These are phyloP conservation scores for Drosophila persimilis DNA, from an alignment of 1,140 invertebrate genomes.

Conservation along the genomic window DNA sequence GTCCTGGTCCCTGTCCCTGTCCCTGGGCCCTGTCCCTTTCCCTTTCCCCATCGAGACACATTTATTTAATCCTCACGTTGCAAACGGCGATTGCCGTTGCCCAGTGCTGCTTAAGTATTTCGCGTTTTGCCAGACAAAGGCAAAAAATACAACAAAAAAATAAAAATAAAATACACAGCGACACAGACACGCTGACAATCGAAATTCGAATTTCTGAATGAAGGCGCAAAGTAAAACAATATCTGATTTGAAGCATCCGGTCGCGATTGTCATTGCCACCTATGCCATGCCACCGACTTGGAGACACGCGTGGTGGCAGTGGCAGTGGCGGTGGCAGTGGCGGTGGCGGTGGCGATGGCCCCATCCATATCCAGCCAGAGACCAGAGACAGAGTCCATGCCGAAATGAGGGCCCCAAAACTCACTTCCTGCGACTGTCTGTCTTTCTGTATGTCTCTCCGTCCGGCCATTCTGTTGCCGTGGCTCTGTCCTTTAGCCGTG, in stretches of 20 bases:
- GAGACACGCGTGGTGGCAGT: constrained; percentile 32
- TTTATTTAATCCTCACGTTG: constrained; percentile 75
- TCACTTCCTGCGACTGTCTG: constrained; percentile 69
- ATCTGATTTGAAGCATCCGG: constrained; percentile 82
- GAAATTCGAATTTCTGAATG: constrained; percentile 78
- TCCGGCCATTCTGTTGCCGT: constrained; percentile 52
- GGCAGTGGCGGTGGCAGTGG: constrained; percentile 29
- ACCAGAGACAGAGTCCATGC: constrained; percentile 15
- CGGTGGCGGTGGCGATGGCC: constrained; percentile 9
- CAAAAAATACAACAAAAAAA: constrained; percentile 23
- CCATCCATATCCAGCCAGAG: not conserved
- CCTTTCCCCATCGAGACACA: constrained; percentile 61
- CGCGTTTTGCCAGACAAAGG: constrained; percentile 52
- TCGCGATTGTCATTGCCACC: constrained; percentile 81
- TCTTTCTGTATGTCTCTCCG: constrained; percentile 18
- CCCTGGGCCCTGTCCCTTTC: not conserved
- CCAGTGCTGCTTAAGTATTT: constrained; percentile 58
- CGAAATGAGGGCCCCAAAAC: constrained; percentile 59
- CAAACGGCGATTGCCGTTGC: constrained; percentile 55
- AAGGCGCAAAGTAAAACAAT: constrained; percentile 81
- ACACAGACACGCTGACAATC: constrained; percentile 77
- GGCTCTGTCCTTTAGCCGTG: constrained; percentile 41
- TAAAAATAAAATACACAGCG: constrained; percentile 25
- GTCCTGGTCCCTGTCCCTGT: too few species aligned
- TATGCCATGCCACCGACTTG: constrained; percentile 64